Base-by-base conservation (phyloP, 2,797 vertebrate species). In the Orestias chungarensis region DNA sequence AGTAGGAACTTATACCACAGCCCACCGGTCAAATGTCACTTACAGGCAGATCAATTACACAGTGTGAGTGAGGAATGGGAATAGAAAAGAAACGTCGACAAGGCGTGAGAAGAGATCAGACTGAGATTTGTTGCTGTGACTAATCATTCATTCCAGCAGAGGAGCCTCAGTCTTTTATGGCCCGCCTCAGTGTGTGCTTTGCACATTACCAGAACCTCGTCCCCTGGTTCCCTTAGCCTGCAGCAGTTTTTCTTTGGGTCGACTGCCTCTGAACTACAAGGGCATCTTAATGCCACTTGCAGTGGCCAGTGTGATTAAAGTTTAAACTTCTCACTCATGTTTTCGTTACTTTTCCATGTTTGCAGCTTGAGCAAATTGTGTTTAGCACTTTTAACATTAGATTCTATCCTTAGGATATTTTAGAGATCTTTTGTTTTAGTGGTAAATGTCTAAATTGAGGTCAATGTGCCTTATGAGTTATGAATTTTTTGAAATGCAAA, bases 91-190 rank as follows among this genome's bases (percentile, higher is more conserved):
- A 80, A 84, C 59, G 74, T 88, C 87, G 87, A 89, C 89, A 89
- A 91, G 86, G 88, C 89, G 80, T 79, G 77, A 86, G 86, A 84
- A 87, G 83, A 91, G 88, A 92, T 91, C 88, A 87, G 81, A 82
- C 84, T 81, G 66, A 81, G 87, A 92, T 91, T 88, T 90, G 87
- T 85, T 78, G 87, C 92, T 90, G 91, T 92, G 91, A 93, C 92
- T 93, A 92, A 94, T 93, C 90, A 80, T 78, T 87, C 81, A 81
- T 86, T 89, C 87, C 89, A 78, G 72, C 70, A 64, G 78, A 85
- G 80, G 75, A 27, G 68, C 81, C 82, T 80, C 70, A 78, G 85
- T 90, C 83, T 91, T 77, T 86, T 83, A 80, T 66, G 76, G 82
- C 33, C 70, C 64, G 82, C 73, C 75, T 83, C 65, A 79, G 75